Base-by-base conservation (phyloP, 2,888 invertebrate genomes). In the Sminthurinus aureus region DNA sequence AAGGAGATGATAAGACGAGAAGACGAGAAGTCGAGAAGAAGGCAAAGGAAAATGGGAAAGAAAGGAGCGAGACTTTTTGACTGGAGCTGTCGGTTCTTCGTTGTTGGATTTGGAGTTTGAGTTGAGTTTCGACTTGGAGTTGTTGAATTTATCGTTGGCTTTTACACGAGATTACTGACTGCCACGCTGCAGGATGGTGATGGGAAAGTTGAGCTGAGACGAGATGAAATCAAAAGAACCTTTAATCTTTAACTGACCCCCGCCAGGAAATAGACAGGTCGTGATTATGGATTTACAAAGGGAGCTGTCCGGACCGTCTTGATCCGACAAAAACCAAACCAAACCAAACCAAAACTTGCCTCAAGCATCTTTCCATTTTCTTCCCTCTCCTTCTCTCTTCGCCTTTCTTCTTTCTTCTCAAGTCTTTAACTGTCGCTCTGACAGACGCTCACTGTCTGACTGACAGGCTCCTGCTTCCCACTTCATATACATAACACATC, bases 251-350 rank as follows among this genome's bases (percentile, higher is more conserved):
- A 82, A 66, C 64, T 82, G 84, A 84, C 84, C 83, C 83, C 83
- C 83, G 84, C 83, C 84, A 85, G 83, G 83, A 85, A 85, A 73
- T 85, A 83, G 85, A 85, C 85, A 83, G 85, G 82, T 83, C 85
- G 83, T 85, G 85, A 85, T 85, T 85, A 85, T 85, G 82, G 83
- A 83, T 80, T 85, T 83, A 85, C 84, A 85, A 85, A 85, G 84
- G 83, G 83, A 83, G 80, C 82, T 83, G 83, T 83, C 84, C 80
- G 84, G 18, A 58, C 83, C 84, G 38, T 38, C 38, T 38, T 38
- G 3, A 38, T 38, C 38, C 38, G 38, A 38, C 38, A 38, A 38
- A 38, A 38, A 38, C 38, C 38, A 38, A 38, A 38, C 38, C 38
- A 38, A 38, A 6, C 38, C 6, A 38, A 38, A 38, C 38, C 38